Percentiles rank a stretch among this genome's conserved stretches.
phyloP scores from a whole-genome alignment of 2,797 vertebrate genomes.

The Cirrhinus mrigala region DNA sequence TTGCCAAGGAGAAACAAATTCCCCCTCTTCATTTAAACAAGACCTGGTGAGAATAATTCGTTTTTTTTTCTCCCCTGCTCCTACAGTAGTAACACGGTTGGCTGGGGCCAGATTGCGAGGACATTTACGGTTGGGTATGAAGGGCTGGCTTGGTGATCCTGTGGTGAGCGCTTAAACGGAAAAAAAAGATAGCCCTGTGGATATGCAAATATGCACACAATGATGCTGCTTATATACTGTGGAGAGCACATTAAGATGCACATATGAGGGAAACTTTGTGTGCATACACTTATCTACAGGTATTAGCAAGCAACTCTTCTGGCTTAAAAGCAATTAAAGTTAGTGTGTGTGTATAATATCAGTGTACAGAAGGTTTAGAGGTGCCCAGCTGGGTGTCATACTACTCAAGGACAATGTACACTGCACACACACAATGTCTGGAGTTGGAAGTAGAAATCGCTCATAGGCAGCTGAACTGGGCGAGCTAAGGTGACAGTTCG shows the following conservation, averaged over 20 bases:
- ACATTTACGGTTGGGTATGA: conserved; percentile 53
- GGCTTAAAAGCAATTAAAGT: conserved; percentile 1
- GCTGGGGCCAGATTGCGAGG: conserved; percentile 63
- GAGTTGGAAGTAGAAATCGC: conserved; percentile 44
- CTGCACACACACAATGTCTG: conserved; percentile 29
- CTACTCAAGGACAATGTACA: conserved; percentile 62
- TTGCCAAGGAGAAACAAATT: conserved; percentile 49
- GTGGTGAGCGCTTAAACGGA: conserved; percentile 52
- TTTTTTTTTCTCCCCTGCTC: conserved; percentile 34
- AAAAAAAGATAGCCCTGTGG: conserved; percentile 47
- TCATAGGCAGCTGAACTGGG: conserved; percentile 47
- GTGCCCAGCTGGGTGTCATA: conserved; percentile 63
- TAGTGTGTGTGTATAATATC: conserved; percentile 36
- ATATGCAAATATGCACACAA: conserved; percentile 45
- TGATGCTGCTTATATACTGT: conserved; percentile 27
- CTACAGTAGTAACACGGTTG: conserved; percentile 61
- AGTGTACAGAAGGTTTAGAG: conserved; percentile 69
- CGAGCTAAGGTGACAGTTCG: conserved; percentile 34
- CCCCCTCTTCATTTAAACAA: conserved; percentile 49
- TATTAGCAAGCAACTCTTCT: not conserved
- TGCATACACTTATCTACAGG: conserved; percentile 38
- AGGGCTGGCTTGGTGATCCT: conserved; percentile 50
- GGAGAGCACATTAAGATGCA: conserved; percentile 20
- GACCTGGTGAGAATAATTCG: conserved; percentile 55
- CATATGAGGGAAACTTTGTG: conserved; percentile 21